Conservation (phyloP, 2,888 invertebrate species). For the Rhingia campestris region DNA sequence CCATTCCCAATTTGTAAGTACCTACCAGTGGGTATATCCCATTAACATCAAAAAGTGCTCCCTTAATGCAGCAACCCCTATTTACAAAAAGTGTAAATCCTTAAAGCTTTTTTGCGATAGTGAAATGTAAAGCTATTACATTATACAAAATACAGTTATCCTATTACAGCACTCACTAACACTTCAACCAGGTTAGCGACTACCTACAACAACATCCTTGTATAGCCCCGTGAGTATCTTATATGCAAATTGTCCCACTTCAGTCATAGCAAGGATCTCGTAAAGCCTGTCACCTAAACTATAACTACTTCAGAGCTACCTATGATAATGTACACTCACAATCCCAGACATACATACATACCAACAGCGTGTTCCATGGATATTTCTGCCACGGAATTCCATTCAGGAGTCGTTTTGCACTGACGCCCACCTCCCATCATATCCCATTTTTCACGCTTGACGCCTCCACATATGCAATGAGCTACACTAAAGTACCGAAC, state of each 20-base stretch:
- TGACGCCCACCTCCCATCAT: conserved; percentile 14
- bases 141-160: conserved; percentile 31
- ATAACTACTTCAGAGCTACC: conserved; percentile 31
- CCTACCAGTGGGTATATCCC: too few species aligned
- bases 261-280: conserved; percentile 36
- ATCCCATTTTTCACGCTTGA: conserved; percentile 53
- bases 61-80: too few species aligned
- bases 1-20: too few species aligned
- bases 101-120: conserved; percentile 3
- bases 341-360: background rate
- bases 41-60: too few species aligned
- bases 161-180: conserved; percentile 24
- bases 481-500: conserved; percentile 18
- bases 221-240: conserved; percentile 9
- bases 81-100: background rate
- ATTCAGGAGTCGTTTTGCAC: conserved; percentile 30
- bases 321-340: conserved; percentile 26
- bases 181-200: background rate
- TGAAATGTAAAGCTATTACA: conserved; percentile 15
- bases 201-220: conserved; percentile 35
- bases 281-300: conserved; percentile 58
- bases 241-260: conserved; percentile 43
- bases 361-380: background rate
- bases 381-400: background rate
- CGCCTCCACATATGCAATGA: conserved; percentile 57